A percentile compares a stretch with the other conserved stretches of the same genome.
Evolutionary conservation across 2,888 invertebrate genomes (phyloP).

Genomic region (Polydesmus complanatus): DNA sequence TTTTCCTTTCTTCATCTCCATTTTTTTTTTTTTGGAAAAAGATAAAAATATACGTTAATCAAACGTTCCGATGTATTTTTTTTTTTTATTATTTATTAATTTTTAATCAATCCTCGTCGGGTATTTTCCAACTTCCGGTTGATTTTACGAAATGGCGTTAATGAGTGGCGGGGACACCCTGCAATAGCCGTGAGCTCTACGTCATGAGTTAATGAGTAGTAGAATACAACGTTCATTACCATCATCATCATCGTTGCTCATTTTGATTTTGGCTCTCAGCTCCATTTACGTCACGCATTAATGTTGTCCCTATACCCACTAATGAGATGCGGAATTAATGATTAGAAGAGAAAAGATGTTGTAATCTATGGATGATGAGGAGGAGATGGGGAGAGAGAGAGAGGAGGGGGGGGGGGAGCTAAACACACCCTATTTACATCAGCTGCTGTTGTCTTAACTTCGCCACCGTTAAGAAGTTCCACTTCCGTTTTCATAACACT

Average conservation of each 20-base stretch:
- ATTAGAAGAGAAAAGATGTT: neutral
- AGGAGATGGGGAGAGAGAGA: neutral
- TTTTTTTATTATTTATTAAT: too few species aligned
- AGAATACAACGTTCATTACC: too few species aligned
- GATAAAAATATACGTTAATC: too few species aligned
- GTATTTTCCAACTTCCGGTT: too few species aligned
- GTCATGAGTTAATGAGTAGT: too few species aligned
- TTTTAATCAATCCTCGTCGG: too few species aligned
- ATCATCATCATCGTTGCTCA: neutral
- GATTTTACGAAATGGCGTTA: too few species aligned
- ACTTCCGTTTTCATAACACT: too few species aligned
- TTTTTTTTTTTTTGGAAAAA: too few species aligned
- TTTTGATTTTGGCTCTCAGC: neutral
- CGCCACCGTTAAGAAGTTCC: too few species aligned
- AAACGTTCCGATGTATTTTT: too few species aligned
- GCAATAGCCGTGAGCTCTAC: neutral
- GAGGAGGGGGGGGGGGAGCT: neutral
- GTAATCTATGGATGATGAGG: neutral
- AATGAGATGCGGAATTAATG: neutral
- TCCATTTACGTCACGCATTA: neutral
- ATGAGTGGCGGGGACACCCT: neutral
- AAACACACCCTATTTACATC: neutral
- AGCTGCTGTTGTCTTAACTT: neutral
- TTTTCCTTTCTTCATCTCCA: too few species aligned
- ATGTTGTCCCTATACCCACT: neutral